Percentiles rank a stretch among this genome's conserved stretches.
phyloP scores from a whole-genome alignment of 2,797 vertebrate genomes.

The Acropternis orthonyx region DNA sequence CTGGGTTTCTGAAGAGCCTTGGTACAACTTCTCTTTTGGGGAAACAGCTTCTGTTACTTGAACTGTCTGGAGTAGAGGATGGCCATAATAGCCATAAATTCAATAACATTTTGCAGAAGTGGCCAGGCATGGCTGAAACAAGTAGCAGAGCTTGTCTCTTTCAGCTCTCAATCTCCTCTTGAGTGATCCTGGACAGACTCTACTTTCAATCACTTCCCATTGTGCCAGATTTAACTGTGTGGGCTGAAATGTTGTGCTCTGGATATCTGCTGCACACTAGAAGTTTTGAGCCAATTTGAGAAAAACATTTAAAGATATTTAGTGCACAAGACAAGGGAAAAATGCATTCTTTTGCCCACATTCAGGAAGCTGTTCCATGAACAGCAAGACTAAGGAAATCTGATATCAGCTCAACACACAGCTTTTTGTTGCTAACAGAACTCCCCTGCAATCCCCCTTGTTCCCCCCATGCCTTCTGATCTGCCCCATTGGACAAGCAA shows the following conservation, averaged over 20 bases:
- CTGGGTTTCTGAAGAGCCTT: background rate
- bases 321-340: background rate
- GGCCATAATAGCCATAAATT: background rate
- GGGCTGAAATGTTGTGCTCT: conserved; percentile 29
- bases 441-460: accelerated
- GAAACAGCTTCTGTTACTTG: background rate
- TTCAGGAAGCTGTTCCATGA: conserved; percentile 11
- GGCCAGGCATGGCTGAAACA: background rate
- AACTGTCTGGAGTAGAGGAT: background rate
- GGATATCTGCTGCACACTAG: conserved; percentile 12
- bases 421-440: background rate
- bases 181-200: background rate
- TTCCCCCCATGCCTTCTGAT: background rate
- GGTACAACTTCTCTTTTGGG: background rate
- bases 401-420: background rate
- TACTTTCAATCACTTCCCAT: background rate
- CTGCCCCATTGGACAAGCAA: background rate
- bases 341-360: conserved; percentile 11
- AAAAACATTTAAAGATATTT: background rate
- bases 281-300: background rate
- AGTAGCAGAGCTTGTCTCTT: background rate
- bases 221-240: conserved; percentile 6
- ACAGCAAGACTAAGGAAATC: background rate
- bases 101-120: background rate
- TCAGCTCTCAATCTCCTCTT: background rate